Evolutionary conservation across 2,113 vertebrate genomes (phyloP).

Genomic region (Clarias batrachus): DNA sequence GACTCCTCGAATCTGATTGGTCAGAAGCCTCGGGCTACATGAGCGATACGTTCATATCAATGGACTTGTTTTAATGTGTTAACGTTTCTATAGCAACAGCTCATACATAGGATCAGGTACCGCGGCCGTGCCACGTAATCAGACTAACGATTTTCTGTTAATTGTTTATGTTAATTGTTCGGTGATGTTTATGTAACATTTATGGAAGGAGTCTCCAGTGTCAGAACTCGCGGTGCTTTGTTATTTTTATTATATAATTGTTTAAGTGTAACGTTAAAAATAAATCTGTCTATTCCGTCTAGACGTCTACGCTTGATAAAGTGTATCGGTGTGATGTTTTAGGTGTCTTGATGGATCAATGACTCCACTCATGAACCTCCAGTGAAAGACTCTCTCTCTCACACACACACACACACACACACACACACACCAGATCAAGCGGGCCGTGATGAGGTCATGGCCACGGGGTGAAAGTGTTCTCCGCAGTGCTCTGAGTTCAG

Average conservation of each 20-base stretch:
- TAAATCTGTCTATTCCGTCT: too few relatives aligned
- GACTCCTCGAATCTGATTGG: background rate
- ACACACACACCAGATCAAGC: conserved; percentile 15
- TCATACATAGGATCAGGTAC: background rate
- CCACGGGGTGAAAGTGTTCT: background rate
- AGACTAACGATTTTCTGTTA: background rate
- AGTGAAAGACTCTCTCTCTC: background rate
- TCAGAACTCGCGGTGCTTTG: too few relatives aligned
- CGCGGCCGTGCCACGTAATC: background rate
- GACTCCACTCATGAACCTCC: background rate
- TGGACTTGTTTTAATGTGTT: background rate
- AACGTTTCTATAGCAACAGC: background rate
- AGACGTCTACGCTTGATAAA: background rate
- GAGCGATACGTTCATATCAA: background rate
- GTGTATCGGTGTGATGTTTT: background rate
- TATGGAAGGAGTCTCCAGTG: too few relatives aligned
- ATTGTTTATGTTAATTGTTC: too few relatives aligned
- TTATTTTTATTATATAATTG: too few relatives aligned
- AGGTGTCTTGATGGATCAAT: conserved; percentile 7
- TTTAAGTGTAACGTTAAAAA: too few relatives aligned
- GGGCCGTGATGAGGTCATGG: conserved; percentile 25
- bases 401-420: conserved; percentile 17
- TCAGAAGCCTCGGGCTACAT: background rate
- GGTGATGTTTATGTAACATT: too few relatives aligned
- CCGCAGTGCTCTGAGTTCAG: conserved; percentile 13